These are phyloP conservation scores for Petromus typicus DNA, from an alignment of 2,113 vertebrate species.

Conservation along the genomic window DNA sequence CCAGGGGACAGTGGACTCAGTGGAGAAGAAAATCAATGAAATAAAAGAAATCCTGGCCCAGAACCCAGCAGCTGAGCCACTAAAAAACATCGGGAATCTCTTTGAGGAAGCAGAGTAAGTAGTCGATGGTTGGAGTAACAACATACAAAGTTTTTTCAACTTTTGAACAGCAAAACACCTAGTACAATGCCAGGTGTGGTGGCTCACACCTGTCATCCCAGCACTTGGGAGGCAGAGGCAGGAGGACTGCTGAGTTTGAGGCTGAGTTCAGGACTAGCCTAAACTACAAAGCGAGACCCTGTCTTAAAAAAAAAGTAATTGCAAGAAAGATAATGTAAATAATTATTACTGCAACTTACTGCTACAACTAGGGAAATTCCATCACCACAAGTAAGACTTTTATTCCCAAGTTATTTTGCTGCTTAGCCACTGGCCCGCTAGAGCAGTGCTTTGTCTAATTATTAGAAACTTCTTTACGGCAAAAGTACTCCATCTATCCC, in stretches of 20 bases:
- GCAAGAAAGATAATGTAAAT: neutral
- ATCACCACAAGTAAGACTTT: neutral
- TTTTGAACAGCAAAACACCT: neutral
- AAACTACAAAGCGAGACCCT: too few species aligned
- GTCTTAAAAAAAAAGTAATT: too few species aligned
- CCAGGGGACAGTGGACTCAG: constrained; percentile 87
- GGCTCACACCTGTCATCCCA: too few species aligned
- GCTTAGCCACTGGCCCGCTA: neutral
- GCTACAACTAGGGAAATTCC: neutral
- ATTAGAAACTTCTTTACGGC: neutral
- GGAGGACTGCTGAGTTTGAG: too few species aligned
- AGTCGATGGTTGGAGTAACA: neutral
- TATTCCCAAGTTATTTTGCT: neutral
- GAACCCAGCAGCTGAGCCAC: constrained; percentile 93
- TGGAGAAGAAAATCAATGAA: constrained; percentile 91
- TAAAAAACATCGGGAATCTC: constrained; percentile 93
- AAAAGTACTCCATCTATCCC: neutral
- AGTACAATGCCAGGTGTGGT: too few species aligned
- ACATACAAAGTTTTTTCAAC: neutral
- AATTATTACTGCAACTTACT: neutral
- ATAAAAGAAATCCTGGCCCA: constrained; percentile 91
- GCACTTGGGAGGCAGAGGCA: too few species aligned
- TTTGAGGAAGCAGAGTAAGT: constrained; percentile 96
- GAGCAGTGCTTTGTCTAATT: neutral
- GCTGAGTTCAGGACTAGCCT: too few species aligned